These are phyloP conservation scores for Microctenopoma stevenorrisi DNA, from an alignment of 2,797 vertebrate species.

Conservation along the genomic window DNA sequence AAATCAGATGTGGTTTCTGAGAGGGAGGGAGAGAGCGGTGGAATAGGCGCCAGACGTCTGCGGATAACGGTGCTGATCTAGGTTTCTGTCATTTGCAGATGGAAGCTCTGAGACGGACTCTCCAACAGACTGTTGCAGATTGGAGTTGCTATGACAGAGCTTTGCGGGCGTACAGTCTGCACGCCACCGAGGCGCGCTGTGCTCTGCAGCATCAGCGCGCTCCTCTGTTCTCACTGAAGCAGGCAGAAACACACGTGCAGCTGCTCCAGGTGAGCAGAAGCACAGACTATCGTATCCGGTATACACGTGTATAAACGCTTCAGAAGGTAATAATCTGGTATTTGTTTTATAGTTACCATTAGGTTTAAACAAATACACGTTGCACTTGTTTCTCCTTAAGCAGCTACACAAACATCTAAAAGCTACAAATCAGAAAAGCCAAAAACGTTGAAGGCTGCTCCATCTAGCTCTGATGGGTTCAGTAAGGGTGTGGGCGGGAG, in stretches of 20 bases:
- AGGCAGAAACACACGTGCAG: slow-evolving; percentile 77
- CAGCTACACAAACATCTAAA: neutral
- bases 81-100: slow-evolving; percentile 65
- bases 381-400: neutral
- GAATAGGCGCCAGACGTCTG: too few relatives aligned
- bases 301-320: neutral
- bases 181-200: slow-evolving; percentile 78
- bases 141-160: slow-evolving; percentile 83
- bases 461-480: slow-evolving; percentile 31
- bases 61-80: neutral
- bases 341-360: neutral
- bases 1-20: neutral
- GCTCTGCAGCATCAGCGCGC: slow-evolving; percentile 75
- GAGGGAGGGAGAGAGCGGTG: too few relatives aligned
- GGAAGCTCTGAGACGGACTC: slow-evolving; percentile 67
- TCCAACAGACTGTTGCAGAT: slow-evolving; percentile 70
- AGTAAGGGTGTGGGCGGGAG: slow-evolving; percentile 15
- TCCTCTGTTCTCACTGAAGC: slow-evolving; percentile 77
- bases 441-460: slow-evolving; percentile 24
- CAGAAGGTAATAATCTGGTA: neutral
- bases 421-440: slow-evolving; percentile 6
- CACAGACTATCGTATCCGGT: neutral
- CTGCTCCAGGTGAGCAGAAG: slow-evolving; percentile 85
- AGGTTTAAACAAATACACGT: neutral
- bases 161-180: slow-evolving; percentile 74